Evolutionary conservation across 2,797 vertebrate genomes (phyloP), one percentile per base, ranked within the genome.

Genomic region (Sebastes alutus): DNA sequence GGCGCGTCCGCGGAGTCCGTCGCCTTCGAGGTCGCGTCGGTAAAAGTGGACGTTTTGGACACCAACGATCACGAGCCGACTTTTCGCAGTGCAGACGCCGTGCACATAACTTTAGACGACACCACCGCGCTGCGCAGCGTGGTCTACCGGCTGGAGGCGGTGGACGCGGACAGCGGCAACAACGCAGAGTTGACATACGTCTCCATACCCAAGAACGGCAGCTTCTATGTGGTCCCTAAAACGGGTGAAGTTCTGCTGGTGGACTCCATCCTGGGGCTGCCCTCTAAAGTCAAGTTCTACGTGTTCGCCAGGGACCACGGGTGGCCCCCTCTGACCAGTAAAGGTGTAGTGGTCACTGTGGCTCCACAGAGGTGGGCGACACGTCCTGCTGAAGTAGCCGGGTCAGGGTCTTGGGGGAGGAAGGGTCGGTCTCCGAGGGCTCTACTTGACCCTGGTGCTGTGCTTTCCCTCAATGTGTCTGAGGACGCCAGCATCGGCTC

Each of bases 211-310:
- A 88, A 76, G 80, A 97, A 96, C 83, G 93, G 95, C 67, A 96
- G 95, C 84, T 97, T 97, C 91, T 97, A 97, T 61, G 96, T 97
- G 54, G 96, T 97, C 65, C 97, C 97, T 25, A 97, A 97, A 92
- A 97, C 96, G 6, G 97, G 97, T 6, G 96, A 97, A 89, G 95
- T 97, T 73, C 66, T 97, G 75, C 93, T 97, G 65, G 96, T 97
- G 10, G 96, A 97, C 89, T 97, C 97, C 3, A 96, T 98, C 55
- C 93, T 97, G 27, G 95, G 96, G 74, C 85, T 95, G 14, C 92
- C 93, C 10, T 94, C 94, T 4, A 79, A 94, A 12, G 88, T 97
- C 71, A 89, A 72, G 62, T 94, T 98, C 77, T 86, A 80, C 10
- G 93, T 97, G 23, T 97, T 94, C 33, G 97, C 96, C 64, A 92